Evolutionary conservation across 2,888 invertebrate species (phyloP).

Genomic region (Nephrotoma flavescens): DNA sequence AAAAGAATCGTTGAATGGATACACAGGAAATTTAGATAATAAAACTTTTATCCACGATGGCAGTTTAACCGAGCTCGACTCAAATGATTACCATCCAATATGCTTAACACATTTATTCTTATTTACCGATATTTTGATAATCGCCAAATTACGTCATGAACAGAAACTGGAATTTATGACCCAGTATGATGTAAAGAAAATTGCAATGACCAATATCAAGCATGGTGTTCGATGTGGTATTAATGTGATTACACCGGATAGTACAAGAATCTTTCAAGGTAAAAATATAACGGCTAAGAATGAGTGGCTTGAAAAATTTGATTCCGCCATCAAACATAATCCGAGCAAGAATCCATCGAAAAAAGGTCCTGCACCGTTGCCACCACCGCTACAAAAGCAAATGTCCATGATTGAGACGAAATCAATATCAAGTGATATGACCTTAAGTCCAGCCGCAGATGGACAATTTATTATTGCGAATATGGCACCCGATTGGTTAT

Average conservation of each 20-base stretch:
- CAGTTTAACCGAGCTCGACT: constrained; percentile 78
- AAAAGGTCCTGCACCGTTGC: constrained; percentile 35
- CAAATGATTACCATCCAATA: constrained; percentile 70
- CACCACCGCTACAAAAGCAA: constrained; percentile 20
- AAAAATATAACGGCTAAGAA: constrained; percentile 54
- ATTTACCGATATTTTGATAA: constrained; percentile 82
- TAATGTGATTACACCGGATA: constrained; percentile 87
- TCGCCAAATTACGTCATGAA: constrained; percentile 51
- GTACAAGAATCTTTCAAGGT: constrained; percentile 83
- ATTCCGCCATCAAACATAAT: constrained; percentile 73
- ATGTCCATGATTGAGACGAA: constrained; percentile 16
- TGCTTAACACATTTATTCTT: constrained; percentile 85
- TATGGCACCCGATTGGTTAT: constrained; percentile 65
- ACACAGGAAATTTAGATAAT: constrained; percentile 38
- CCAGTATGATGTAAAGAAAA: constrained; percentile 45
- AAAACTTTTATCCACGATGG: constrained; percentile 73
- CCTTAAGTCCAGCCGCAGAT: constrained; percentile 20
- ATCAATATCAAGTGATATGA: constrained; percentile 16
- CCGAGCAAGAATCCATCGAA: constrained; percentile 39
- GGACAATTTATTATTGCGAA: constrained; percentile 20
- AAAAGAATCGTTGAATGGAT: constrained; percentile 51
- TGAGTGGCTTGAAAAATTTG: constrained; percentile 89
- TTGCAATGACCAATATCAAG: constrained; percentile 87
- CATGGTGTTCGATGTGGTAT: constrained; percentile 87
- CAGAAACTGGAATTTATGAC: constrained; percentile 26